Percentiles rank a stretch among this genome's conserved stretches.
Evolutionary conservation across 2,797 vertebrate genomes (phyloP).

Genomic region (Australoheros facetus): DNA sequence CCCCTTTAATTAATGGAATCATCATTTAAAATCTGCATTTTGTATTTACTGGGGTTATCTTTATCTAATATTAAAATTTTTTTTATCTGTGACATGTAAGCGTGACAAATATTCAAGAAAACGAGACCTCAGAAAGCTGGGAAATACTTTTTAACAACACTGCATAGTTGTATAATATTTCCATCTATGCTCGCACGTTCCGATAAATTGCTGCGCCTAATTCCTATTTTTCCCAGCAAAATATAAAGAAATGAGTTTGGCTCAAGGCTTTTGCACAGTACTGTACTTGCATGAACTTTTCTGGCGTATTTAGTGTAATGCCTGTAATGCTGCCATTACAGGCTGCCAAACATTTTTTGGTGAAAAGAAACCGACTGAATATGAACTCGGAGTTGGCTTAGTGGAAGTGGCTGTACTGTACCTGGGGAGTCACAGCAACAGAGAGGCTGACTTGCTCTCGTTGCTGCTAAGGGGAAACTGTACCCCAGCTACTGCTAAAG

Average conservation of each 20-base stretch:
- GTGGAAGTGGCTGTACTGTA: conserved; percentile 24
- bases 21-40: not conserved
- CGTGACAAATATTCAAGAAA: not conserved
- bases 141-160: not conserved
- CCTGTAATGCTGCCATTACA: not conserved
- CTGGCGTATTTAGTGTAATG: not conserved
- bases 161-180: not conserved
- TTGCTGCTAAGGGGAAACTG: conserved; percentile 2
- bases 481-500: conserved; percentile 36
- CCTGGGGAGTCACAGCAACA: conserved; percentile 46
- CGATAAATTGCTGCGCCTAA: not conserved
- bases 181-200: not conserved
- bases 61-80: not conserved
- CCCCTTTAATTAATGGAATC: no score
- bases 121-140: not conserved
- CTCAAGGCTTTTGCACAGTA: not conserved
- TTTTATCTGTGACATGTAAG: not conserved
- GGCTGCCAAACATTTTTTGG: conserved; percentile 1
- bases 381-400: conserved; percentile 27
- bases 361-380: conserved; percentile 21
- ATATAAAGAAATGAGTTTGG: not conserved
- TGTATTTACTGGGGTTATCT: not conserved
- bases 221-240: not conserved
- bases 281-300: not conserved
- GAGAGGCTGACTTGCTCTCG: conserved; percentile 21